Evolutionary conservation across 2,113 vertebrate species (phyloP).

Genomic region (Rattus norvegicus): GRCr8 NC_086032.1:23886501-23887000

Average conservation of each 20-base stretch:
- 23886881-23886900: not conserved
- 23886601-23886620: not conserved
- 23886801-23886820: conserved; percentile 15
- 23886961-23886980: not conserved
- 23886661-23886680: not conserved
- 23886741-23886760: not conserved
- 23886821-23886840: not conserved
- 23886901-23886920: not conserved
- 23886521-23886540: not conserved
- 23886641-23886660: not conserved
- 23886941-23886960: not conserved
- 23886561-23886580: not conserved
- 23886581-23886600: not conserved
- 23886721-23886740: conserved; percentile 28
- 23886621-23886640: not conserved
- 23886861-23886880: not conserved
- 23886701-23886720: conserved; percentile 3
- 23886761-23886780: conserved; percentile 37
- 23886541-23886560: not conserved
- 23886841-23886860: not conserved
- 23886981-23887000: not conserved
- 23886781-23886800: conserved; percentile 40
- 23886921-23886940: not conserved
- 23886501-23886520: not conserved
- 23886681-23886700: not conserved